These are phyloP conservation scores for Scylla paramamosain DNA, from an alignment of 1,140 invertebrate species.

Conservation along the genomic window DNA sequence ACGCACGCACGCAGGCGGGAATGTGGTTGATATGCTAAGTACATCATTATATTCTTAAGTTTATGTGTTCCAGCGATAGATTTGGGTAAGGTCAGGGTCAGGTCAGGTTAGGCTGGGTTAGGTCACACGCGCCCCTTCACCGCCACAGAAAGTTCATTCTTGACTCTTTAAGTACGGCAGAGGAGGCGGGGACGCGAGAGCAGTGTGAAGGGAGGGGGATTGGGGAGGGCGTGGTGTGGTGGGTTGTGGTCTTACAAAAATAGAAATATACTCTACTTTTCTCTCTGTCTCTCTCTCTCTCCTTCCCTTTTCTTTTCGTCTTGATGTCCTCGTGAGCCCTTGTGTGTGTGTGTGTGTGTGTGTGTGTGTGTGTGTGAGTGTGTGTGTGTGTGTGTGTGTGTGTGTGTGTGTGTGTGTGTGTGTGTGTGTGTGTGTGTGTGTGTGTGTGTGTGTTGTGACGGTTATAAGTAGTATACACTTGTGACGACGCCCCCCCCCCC, in stretches of 20 bases:
- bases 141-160: background rate
- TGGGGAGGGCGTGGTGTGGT: background rate
- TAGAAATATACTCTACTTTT: background rate
- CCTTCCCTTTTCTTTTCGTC: background rate
- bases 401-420: conserved; percentile 8
- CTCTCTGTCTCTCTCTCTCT: conserved; percentile 7
- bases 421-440: conserved; percentile 28
- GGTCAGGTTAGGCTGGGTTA: background rate
- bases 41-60: background rate
- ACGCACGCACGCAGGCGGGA: background rate
- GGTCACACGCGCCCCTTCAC: too few species aligned
- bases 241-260: background rate
- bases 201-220: background rate
- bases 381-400: conserved; percentile 21
- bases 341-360: conserved; percentile 35
- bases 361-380: conserved; percentile 35
- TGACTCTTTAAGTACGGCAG: background rate
- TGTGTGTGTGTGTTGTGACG: background rate
- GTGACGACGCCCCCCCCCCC: too few species aligned
- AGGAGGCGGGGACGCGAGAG: background rate
- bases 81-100: too few species aligned
- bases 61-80: too few species aligned
- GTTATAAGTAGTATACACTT: background rate
- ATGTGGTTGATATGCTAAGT: background rate
- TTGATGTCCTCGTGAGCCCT: background rate